Conservation (phyloP, 2,797 vertebrate species). For the Neoniphon sammara region DNA sequence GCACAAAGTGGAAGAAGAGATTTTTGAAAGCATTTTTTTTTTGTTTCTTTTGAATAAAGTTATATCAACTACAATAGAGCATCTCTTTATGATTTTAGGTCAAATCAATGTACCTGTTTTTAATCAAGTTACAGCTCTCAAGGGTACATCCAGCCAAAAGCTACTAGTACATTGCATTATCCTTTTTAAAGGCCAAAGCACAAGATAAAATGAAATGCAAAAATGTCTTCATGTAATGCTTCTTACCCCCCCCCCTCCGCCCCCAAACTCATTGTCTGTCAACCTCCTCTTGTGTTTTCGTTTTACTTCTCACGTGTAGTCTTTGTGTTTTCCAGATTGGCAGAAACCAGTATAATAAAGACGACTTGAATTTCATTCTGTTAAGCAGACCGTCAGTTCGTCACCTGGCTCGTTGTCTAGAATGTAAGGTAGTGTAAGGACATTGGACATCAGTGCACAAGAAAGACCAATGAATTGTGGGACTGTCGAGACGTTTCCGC, state of each 20-base stretch:
- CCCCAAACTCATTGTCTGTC: constrained; percentile 56
- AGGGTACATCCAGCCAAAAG: constrained; percentile 68
- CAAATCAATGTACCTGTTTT: constrained; percentile 64
- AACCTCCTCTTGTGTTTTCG: constrained; percentile 37
- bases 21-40: constrained; percentile 57
- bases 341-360: constrained; percentile 71
- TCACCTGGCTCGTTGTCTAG: constrained; percentile 33
- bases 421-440: constrained; percentile 6
- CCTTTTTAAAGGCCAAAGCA: constrained; percentile 84
- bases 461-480: constrained; percentile 8
- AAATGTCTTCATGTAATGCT: constrained; percentile 64
- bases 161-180: constrained; percentile 64
- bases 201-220: constrained; percentile 77
- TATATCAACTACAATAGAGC: constrained; percentile 66
- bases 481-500: background rate
- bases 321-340: constrained; percentile 58
- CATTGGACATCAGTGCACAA: constrained; percentile 5
- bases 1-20: constrained; percentile 61
- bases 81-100: constrained; percentile 69
- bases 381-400: constrained; percentile 43
- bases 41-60: constrained; percentile 68
- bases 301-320: constrained; percentile 43
- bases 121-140: constrained; percentile 54
- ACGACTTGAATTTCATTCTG: constrained; percentile 72
- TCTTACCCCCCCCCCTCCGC: constrained; percentile 54